These are phyloP conservation scores for Caenorhabditis becei DNA, from an alignment of 2,888 invertebrate species.

Conservation along the genomic window DNA sequence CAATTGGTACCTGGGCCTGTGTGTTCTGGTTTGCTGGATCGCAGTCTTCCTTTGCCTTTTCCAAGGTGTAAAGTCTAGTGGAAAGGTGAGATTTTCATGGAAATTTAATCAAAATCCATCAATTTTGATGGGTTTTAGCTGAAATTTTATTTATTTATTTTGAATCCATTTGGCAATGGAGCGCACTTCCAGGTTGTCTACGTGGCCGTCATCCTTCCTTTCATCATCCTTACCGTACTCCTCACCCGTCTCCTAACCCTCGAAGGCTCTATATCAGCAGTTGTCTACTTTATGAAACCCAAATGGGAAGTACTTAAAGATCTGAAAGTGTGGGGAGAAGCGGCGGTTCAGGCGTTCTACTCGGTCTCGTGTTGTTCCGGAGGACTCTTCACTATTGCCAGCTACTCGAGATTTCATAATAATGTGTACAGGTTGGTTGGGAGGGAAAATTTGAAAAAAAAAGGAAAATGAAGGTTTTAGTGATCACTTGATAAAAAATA, in stretches of 20 bases:
- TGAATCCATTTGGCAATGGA: too few relatives aligned
- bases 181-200: constrained; percentile 83
- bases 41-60: constrained; percentile 89
- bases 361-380: constrained; percentile 92
- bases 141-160: too few relatives aligned
- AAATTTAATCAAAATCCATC: too few relatives aligned
- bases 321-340: constrained; percentile 90
- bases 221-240: constrained; percentile 84
- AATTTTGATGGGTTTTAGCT: too few relatives aligned
- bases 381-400: constrained; percentile 90
- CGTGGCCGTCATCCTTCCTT: constrained; percentile 83
- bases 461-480: too few relatives aligned
- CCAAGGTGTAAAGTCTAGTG: constrained; percentile 89
- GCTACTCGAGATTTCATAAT: constrained; percentile 91
- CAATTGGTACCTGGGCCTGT: constrained; percentile 86
- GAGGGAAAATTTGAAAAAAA: too few relatives aligned
- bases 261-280: constrained; percentile 89
- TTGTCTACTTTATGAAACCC: constrained; percentile 89
- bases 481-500: too few relatives aligned
- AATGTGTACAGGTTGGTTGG: constrained; percentile 88
- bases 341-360: constrained; percentile 92
- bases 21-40: constrained; percentile 88
- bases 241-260: constrained; percentile 89
- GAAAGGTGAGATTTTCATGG: constrained; percentile 85
- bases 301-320: constrained; percentile 83